phyloP scores from a whole-genome alignment of 2,797 vertebrate species.

The Lophius americanus region DNA sequence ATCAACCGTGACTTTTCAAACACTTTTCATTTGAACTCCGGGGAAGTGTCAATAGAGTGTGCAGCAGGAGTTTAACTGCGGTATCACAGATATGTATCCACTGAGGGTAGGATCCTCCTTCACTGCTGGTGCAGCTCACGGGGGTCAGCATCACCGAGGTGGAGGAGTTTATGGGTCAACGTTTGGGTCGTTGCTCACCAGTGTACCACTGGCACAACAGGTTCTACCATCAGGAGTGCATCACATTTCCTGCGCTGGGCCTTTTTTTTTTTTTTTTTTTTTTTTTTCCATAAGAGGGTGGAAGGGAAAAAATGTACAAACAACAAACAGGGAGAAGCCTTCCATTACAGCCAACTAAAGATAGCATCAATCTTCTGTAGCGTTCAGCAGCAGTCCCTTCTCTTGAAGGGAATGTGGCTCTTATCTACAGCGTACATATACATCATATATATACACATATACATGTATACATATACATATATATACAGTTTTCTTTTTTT shows the following conservation, averaged over 20 bases:
- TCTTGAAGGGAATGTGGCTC: slow-evolving; percentile 6
- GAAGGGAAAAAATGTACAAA: slow-evolving; percentile 7
- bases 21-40: slow-evolving; percentile 2
- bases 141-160: slow-evolving; percentile 15
- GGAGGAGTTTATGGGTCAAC: slow-evolving; percentile 30
- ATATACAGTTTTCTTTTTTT: not conserved
- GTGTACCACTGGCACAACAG: slow-evolving; percentile 34
- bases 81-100: not conserved
- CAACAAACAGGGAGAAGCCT: slow-evolving; percentile 18
- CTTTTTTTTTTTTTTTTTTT: not conserved
- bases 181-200: slow-evolving; percentile 26
- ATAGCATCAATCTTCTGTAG: slow-evolving; percentile 39
- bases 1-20: slow-evolving; percentile 20
- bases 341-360: slow-evolving; percentile 31
- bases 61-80: not conserved
- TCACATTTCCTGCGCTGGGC: slow-evolving; percentile 57
- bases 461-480: too few relatives aligned
- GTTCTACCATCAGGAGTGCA: slow-evolving; percentile 47
- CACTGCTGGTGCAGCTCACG: slow-evolving; percentile 16
- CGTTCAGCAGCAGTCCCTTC: slow-evolving; percentile 24
- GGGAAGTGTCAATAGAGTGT: slow-evolving; percentile 2
- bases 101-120: not conserved
- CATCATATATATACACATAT: too few relatives aligned
- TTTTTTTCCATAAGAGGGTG: slow-evolving; percentile 33
- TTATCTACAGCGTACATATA: not conserved